Evolutionary conservation across 2,797 vertebrate genomes (phyloP).

Genomic region (Podarcis lilfordi): DNA sequence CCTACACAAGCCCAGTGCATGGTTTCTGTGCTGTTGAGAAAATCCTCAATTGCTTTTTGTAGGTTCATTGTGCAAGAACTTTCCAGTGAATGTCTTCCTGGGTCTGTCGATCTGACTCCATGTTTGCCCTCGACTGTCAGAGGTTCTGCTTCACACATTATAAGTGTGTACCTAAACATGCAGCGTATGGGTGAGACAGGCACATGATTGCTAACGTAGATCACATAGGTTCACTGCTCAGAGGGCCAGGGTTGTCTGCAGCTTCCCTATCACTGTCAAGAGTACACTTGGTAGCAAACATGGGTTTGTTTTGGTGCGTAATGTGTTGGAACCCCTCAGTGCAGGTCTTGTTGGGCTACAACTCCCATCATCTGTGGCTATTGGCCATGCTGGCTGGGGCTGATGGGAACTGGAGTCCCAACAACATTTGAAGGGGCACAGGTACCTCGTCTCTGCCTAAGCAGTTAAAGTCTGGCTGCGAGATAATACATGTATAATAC

Average conservation of each 20-base stretch:
- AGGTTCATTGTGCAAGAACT: neutral
- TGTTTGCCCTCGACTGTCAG: neutral
- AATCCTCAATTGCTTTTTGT: neutral
- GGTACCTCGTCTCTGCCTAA: too few species aligned
- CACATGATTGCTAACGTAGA: neutral
- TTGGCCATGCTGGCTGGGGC: neutral
- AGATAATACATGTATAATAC: neutral
- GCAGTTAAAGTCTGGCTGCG: neutral
- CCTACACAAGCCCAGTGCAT: neutral
- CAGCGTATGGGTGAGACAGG: neutral
- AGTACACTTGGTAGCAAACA: neutral
- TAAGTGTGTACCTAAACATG: neutral
- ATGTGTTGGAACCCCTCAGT: neutral
- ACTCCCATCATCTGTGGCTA: neutral
- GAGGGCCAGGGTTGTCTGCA: too few species aligned
- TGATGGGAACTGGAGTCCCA: too few species aligned
- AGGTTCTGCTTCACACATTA: constrained; percentile 12
- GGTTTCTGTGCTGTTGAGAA: neutral
- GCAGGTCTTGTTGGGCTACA: neutral
- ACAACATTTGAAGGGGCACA: too few species aligned
- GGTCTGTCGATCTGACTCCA: neutral
- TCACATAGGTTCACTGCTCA: too few species aligned
- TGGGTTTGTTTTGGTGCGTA: neutral
- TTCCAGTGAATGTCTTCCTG: neutral
- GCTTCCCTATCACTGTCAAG: neutral